These are phyloP conservation scores for Apeltes quadracus DNA, from an alignment of 2,113 vertebrate species.

Conservation along the genomic window DNA sequence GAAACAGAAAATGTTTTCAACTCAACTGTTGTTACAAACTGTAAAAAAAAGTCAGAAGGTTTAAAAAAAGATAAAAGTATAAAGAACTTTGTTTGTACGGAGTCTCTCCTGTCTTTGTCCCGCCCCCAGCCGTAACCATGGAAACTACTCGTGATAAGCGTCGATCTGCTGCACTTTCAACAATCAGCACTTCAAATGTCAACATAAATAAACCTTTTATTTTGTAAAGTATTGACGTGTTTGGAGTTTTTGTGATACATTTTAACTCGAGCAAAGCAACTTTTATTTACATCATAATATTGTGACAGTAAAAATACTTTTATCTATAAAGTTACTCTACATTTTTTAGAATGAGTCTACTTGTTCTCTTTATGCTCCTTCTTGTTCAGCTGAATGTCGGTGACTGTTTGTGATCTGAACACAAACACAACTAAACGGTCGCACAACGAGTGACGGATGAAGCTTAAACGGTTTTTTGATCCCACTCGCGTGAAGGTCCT, in stretches of 20 bases:
- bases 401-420: too few species aligned
- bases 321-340: too few species aligned
- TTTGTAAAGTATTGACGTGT: slow-evolving; percentile 35
- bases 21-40: not conserved
- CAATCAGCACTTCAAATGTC: slow-evolving; percentile 45
- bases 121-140: not conserved
- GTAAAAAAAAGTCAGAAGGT: not conserved
- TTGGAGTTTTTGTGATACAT: not conserved
- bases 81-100: not conserved
- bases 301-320: too few species aligned
- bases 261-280: too few species aligned
- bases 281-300: not conserved
- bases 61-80: not conserved
- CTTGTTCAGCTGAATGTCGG: too few species aligned
- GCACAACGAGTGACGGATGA: too few species aligned
- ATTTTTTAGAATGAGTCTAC: too few species aligned
- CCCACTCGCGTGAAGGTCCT: not conserved
- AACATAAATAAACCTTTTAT: too few species aligned
- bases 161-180: slow-evolving; percentile 23
- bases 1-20: not conserved
- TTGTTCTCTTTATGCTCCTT: too few species aligned
- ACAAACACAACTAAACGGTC: too few species aligned
- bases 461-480: not conserved
- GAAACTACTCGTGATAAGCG: not conserved
- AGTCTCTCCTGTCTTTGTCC: not conserved